Conservation (phyloP, 2,888 invertebrate species). For the Morpho achilles region DNA sequence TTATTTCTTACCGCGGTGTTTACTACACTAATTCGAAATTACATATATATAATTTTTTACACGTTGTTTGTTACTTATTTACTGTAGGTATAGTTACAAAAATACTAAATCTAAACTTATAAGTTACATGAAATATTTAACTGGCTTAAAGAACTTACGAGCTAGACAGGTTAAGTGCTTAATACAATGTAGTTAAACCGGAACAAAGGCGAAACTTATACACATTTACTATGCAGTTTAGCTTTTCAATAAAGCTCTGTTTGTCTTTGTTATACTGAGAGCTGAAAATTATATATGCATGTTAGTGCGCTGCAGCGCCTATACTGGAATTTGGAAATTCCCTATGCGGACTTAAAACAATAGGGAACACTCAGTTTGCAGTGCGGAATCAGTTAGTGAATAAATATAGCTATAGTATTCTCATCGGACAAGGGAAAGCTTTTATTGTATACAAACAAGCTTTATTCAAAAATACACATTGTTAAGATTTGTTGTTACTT, state of each 20-base stretch:
- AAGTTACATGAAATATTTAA: constrained; percentile 1
- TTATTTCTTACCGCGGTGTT: too few species aligned
- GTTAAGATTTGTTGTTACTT: too few species aligned
- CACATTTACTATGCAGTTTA: constrained; percentile 49
- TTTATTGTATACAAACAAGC: too few species aligned
- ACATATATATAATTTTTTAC: too few species aligned
- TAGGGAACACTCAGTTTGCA: constrained; percentile 28
- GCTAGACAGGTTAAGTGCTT: constrained; percentile 25
- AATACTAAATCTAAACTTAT: not conserved
- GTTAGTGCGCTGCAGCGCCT: constrained; percentile 30
- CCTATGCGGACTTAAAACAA: constrained; percentile 49
- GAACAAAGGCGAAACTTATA: constrained; percentile 35
- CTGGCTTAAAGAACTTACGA: constrained; percentile 14
- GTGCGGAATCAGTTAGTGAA: not conserved
- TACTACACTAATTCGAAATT: too few species aligned
- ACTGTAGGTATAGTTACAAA: too few species aligned
- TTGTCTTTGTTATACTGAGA: constrained; percentile 47
- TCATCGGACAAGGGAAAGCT: too few species aligned
- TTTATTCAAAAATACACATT: too few species aligned
- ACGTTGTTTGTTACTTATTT: too few species aligned
- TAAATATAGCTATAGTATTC: too few species aligned
- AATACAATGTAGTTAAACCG: constrained; percentile 24
- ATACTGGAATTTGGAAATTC: constrained; percentile 63
- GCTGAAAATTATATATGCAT: constrained; percentile 54
- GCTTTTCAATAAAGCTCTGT: constrained; percentile 46